phyloP scores from a whole-genome alignment of 2,113 vertebrate species.

The Microcebus ravelobensis region DNA sequence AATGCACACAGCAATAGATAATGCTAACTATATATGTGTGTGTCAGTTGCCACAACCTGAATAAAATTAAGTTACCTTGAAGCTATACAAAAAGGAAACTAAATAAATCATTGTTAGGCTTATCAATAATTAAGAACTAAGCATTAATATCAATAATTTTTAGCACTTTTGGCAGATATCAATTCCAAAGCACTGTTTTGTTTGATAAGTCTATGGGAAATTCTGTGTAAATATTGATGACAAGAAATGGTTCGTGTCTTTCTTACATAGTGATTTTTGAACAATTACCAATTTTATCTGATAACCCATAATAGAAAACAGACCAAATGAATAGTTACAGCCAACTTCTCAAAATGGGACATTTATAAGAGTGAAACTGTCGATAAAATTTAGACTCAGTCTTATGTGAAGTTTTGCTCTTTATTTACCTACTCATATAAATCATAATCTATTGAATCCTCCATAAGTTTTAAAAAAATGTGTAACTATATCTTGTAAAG shows the following conservation, averaged over 20 bases:
- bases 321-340: neutral
- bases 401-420: constrained; percentile 11
- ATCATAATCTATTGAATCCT: neutral
- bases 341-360: neutral
- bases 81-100: neutral
- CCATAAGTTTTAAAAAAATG: neutral
- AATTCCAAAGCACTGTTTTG: neutral
- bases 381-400: neutral
- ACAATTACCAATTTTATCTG: constrained; percentile 17
- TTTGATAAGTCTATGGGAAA: neutral
- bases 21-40: neutral
- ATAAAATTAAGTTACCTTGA: constrained; percentile 12
- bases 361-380: neutral
- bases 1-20: neutral
- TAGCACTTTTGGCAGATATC: neutral
- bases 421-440: neutral
- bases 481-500: neutral
- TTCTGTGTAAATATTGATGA: neutral
- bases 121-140: neutral
- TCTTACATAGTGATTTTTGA: neutral
- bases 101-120: neutral
- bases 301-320: constrained; percentile 6
- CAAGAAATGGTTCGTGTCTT: neutral
- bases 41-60: neutral
- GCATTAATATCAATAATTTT: neutral